Base-by-base conservation (phyloP, 2,888 invertebrate genomes). In the Erebia epiphron region DNA sequence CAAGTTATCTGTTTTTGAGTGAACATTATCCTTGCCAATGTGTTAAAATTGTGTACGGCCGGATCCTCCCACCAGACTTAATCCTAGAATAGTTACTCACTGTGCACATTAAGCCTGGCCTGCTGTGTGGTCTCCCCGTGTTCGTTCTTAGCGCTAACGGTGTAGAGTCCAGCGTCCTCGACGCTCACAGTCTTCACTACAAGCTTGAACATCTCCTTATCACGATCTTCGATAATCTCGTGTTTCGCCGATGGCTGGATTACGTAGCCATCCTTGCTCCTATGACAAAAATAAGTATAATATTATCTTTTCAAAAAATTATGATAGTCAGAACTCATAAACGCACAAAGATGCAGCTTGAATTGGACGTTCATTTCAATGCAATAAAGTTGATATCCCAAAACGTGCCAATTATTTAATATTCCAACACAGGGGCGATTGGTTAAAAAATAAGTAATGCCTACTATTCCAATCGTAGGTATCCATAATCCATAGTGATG, bases 101-200 rank as follows among this genome's bases (percentile, higher is more conserved):
- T 96, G 79, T 96, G 95, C 18, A 97, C 95, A 73, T 94, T 95
- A 26, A 98, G 94, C 74, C 93, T 94, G 16, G 96, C 97, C 77
- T 96, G 95, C 56, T 95, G 94, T 26, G 94, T 93, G 1, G 95
- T 94, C 81, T 97, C 96, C 0, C 98, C 98, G 74, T 96, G 93
- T 75, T 95, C 95, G 83, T 98, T 98, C 69, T 94, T 95, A 9
- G 98, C 98, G 0, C 94, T 95, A 56, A 98, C 94, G 1, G 95
- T 95, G 84, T 98, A 98, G 1, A 94, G 94, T 0, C 98, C 98
- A 16, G 94, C 96, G 82, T 98, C 98, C 2, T 95, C 95, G 41
- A 96, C 88, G 41, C 94, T 93, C 0, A 97, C 95, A 43, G 95
- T 95, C 79, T 96, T 96, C 74, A 98, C 95, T 11, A 95, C 92